These are phyloP conservation scores for Grus americana DNA, from an alignment of 2,113 vertebrate genomes.

Conservation along the genomic window DNA sequence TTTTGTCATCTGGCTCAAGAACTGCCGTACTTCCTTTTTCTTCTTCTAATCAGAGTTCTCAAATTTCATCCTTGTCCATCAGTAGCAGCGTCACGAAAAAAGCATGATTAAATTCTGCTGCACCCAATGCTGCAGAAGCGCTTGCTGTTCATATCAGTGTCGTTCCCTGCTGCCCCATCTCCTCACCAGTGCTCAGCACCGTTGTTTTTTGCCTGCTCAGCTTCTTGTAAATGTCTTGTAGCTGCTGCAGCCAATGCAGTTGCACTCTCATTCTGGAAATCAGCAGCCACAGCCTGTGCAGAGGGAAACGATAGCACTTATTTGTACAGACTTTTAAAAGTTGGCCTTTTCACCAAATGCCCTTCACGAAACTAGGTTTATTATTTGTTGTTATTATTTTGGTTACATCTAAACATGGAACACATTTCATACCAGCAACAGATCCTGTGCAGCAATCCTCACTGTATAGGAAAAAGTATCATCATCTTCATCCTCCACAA, in stretches of 20 bases:
- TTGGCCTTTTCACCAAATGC: background rate
- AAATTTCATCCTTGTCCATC: background rate
- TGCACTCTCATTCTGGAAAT: slow-evolving; percentile 98
- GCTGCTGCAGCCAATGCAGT: slow-evolving; percentile 93
- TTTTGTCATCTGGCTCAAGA: background rate
- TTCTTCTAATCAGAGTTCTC: background rate
- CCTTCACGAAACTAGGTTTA: background rate
- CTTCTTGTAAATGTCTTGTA: slow-evolving; percentile 93
- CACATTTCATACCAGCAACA: slow-evolving; percentile 85
- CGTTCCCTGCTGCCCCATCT: background rate
- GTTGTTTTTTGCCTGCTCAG: slow-evolving; percentile 87
- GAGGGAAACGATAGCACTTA: background rate
- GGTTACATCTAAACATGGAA: background rate
- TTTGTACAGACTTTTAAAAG: background rate
- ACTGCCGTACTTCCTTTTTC: background rate
- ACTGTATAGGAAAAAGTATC: slow-evolving; percentile 98
- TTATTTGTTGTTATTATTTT: background rate
- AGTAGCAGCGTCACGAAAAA: background rate
- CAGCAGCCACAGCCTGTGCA: slow-evolving; percentile 90
- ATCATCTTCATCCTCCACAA: slow-evolving; percentile 98
- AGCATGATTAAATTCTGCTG: background rate
- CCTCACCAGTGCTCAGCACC: slow-evolving; percentile 92
- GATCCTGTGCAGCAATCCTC: slow-evolving; percentile 95
- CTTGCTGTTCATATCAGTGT: fast-evolving
- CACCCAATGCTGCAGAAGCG: background rate